Conservation (phyloP, 2,797 vertebrate species). For the Cichlasoma orientale region DNA sequence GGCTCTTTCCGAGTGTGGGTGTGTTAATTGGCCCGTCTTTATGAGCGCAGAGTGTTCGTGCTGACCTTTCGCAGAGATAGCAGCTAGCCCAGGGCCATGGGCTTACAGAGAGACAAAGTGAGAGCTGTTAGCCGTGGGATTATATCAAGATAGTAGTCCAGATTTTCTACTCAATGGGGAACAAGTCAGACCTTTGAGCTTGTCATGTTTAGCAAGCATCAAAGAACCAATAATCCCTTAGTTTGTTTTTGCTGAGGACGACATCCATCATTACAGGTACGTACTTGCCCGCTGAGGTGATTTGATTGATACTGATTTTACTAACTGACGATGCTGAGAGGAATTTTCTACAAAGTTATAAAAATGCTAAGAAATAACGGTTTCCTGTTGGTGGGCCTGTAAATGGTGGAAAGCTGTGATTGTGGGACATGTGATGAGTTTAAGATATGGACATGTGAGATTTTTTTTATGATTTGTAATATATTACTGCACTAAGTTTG, state of each 20-base stretch:
- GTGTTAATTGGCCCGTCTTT: conserved; percentile 82
- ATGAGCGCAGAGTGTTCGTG: conserved; percentile 64
- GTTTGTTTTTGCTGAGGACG: neutral
- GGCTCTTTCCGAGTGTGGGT: conserved; percentile 60
- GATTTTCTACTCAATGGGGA: conserved; percentile 2
- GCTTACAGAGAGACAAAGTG: conserved; percentile 64
- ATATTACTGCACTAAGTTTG: neutral
- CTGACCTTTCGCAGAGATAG: conserved; percentile 77
- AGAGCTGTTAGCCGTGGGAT: conserved; percentile 35
- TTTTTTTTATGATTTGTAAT: neutral
- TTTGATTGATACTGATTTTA: neutral
- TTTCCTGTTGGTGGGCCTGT: conserved; percentile 4
- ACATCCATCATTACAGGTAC: neutral
- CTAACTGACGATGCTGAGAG: neutral
- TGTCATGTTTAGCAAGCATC: neutral
- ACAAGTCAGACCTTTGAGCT: conserved; percentile 1
- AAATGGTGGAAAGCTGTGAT: conserved; percentile 39
- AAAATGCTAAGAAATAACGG: conserved; percentile 10
- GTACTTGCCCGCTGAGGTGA: neutral
- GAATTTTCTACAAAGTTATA: neutral
- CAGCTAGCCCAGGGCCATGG: conserved; percentile 49
- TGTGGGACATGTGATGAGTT: conserved; percentile 25
- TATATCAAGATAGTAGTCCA: conserved; percentile 5
- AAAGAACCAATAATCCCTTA: neutral
- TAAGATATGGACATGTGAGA: conserved; percentile 3